Evolutionary conservation across 2,888 invertebrate genomes (phyloP), one percentile per base, ranked within the genome.

Genomic region (Monopis laevigella): DNA sequence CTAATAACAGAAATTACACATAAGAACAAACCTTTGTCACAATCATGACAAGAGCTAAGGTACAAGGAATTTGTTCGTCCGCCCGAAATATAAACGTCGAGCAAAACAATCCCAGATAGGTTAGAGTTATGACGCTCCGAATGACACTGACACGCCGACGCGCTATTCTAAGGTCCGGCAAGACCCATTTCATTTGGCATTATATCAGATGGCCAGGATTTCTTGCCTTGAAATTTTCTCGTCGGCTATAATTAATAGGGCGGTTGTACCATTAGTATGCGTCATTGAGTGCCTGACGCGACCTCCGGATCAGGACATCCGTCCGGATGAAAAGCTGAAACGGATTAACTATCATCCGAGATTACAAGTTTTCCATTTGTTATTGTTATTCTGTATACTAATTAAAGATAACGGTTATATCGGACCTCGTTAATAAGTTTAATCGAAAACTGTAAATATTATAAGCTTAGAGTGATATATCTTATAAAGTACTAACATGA

Each of bases 141-240:
- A 28, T 19, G 24, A 39, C 26, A 28, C 10, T 11, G 29, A 40
- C 40, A 29, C n/a, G 17, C 40, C 18, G 29, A 29, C 29, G 40
- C 14, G 28, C 12, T 14, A 7, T 17, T 14, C 10, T 14, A 11
- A 39, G 34, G 29, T 14, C 34, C 62, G 63, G 63, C 68, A 62
- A 63, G 57, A 80, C 78, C 77, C 77, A 77, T 77, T 74, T 80
- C 78, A 78, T 69, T 71, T 51, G 69, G 78, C 59, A 78, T 78
- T 80, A 78, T 58, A 54, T 55, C 51, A 68, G 70, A 74, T 71
- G 57, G 66, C 67, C 47, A 58, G 73, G 74, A 73, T 75, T 74
- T 72, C 74, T 72, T 72, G 72, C 62, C 69, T 71, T 67, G 65
- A 75, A 74, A 77, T 71, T 74, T 75, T 72, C 74, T 69, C 67